Base-by-base conservation (phyloP, 2,888 invertebrate genomes). In the Autographa pulchrina region DNA sequence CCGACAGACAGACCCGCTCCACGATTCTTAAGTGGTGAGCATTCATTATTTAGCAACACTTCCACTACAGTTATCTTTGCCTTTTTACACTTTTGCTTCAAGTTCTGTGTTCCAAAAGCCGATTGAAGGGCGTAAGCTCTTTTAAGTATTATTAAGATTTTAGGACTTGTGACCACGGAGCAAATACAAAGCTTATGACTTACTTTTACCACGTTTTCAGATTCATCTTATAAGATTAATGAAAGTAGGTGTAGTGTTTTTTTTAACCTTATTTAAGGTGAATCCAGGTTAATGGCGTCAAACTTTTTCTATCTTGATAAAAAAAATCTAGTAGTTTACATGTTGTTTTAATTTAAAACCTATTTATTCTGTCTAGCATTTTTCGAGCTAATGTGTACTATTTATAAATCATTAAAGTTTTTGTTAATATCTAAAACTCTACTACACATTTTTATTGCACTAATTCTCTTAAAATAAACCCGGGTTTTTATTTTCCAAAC, bases 271-370 rank as follows among this genome's bases (percentile, higher is more conserved):
- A 25, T 25, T 25, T 25, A 25, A 83, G 83, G 78, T 81, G 82
- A 81, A 87, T 84, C 83, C 85, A 83, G 84, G 88, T 85, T 89
- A 88, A 90, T 89, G 86, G 87, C 83, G 82, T 80, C 74, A 80
- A 79, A 85, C 85, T 86, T 85, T 89, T 84, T 84, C 85, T 85
- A 89, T 89, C 88, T 89, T 81, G 78, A 88, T 89, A 90, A 90
- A 88, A n/a, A 89, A 89, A 88, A 89, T 88, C 86, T 87, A 85
- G 83, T 69, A 74, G 77, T 79, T n/a, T 72, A 72, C 82, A 75
- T 85, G 75, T 87, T 87, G 84, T 87, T 86, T 84, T 88, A 88
- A 56, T 89, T 85, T 89, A 91, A 90, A 89, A 91, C 92, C 25
- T 25, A 1, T 25, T 93, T 90, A 88, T 89, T 89, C 92, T 91